phyloP scores from a whole-genome alignment of 2,797 vertebrate species.

The Anisognathus igniventris region DNA sequence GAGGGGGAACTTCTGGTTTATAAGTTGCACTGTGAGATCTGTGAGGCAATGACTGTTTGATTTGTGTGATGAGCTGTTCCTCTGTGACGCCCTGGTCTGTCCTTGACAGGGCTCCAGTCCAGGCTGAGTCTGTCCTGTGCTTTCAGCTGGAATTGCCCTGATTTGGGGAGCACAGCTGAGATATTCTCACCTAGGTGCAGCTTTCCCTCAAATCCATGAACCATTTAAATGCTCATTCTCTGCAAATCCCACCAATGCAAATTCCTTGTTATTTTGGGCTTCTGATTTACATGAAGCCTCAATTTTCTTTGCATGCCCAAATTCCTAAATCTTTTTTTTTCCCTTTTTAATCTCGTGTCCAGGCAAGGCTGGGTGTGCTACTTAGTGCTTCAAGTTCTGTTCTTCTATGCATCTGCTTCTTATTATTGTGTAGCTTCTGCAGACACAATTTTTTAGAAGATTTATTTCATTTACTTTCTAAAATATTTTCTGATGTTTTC shows the following conservation, averaged over 20 bases:
- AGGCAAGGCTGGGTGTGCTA: neutral
- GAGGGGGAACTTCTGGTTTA: neutral
- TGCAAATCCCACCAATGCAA: neutral
- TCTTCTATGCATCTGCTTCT: neutral
- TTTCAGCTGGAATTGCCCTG: neutral
- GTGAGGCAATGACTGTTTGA: neutral
- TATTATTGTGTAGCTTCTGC: neutral
- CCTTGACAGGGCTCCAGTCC: neutral
- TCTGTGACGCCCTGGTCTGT: neutral
- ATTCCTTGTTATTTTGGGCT: neutral
- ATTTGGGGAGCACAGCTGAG: neutral
- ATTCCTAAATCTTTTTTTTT: neutral
- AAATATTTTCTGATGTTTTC: constrained; percentile 6
- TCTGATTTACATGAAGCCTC: neutral
- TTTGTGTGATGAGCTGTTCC: neutral
- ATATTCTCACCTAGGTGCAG: neutral
- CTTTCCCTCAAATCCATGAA: neutral
- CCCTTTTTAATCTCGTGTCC: neutral
- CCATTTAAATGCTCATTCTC: neutral
- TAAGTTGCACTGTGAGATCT: neutral
- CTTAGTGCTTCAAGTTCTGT: neutral
- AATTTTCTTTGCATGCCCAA: neutral
- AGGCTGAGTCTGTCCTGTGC: neutral
- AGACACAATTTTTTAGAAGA: neutral
- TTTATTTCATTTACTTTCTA: neutral